Evolutionary conservation across 2,888 invertebrate species (phyloP), one percentile per base, ranked within the genome.

Genomic region (Rotaria sp.): DNA sequence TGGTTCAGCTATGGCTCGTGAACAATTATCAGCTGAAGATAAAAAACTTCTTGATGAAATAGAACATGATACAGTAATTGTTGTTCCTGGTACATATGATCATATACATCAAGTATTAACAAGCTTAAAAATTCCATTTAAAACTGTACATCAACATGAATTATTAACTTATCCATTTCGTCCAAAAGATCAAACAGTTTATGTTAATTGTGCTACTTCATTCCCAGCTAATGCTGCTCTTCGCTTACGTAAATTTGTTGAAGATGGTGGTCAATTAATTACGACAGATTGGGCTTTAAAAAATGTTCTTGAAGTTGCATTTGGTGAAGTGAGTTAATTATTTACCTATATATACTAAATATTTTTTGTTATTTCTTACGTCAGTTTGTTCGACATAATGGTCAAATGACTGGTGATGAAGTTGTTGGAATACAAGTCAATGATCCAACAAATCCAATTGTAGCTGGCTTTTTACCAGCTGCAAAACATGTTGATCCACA

Each of bases 271-370:
- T 11, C 75, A 80, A 80, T 45, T 80, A 26, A 80, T 80, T 4
- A 80, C 75, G 11, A 80, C 75, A 26, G 75, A 80, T 45, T 80
- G 75, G 45, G 75, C 75, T 11, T 45, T 80, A n/a, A 41, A 38
- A 80, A 80, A 80, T 45, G 75, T 80, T 41, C 75, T 80, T 38
- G 41, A 80, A 80, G 75, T 80, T 45, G 75, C 75, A 26, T 80
- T 80, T 45, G 24, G 41, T n/a, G 75, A 80, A 41, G 67, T 67
- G 35, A 67, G 67, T 35, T 67, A 3, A 35, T 35, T 35, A 35
- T 67, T 18, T 15, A 30, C 18, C 13, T 35, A 55, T 35, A 18
- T 18, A 2, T 35, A 35, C 3, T 11, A 30, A 35, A 30, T 30
- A 11, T 30, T 35, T 35, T 5, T 35, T 35, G 13, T 7, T 35